Evolutionary conservation across 2,113 vertebrate genomes (phyloP), one percentile per base, ranked within the genome.

Genomic region (Phylloscopus trochiloides): DNA sequence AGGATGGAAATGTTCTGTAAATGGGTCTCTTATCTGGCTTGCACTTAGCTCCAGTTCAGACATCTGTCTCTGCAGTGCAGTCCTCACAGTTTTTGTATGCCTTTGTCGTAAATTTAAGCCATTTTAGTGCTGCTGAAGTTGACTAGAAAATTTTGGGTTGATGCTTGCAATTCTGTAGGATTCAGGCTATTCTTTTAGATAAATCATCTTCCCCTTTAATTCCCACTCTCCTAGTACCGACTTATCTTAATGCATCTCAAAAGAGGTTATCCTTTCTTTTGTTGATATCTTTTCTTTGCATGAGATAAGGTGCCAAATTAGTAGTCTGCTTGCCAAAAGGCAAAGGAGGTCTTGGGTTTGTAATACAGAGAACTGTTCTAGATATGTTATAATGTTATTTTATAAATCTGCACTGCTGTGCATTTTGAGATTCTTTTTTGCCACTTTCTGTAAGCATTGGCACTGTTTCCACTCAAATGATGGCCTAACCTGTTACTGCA

Each of bases 1-100:
- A 86, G 74, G 50, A 68, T 90, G 47, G 68, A 83, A 94, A 84
- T 79, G 18, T 87, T 92, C 87, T 94, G 40, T 94, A 90, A 96
- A 66, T 90, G 73, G 22, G 8, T 91, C 78, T 75, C 83, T 95
- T 96, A 85, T 95, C 87, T 91, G 57, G 24, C 70, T 90, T 94
- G 36, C 13, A 16, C 51, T 92, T 86, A 87, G 88, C 88, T 95
- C 43, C 62, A 59, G 40, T 68, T 86, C 78, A 76, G 72, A 74
- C 76, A 93, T 95, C 75, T 93, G 82, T 70, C 90, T 78, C 74
- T 90, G 73, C 83, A 85, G 50, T 26, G 52, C 52, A 86, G 38
- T 79, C 61, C 36, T 72, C 74, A 71, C 20, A 76, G 58, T 28
- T 91, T 89, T 92, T 88, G 16, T 86, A 40, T 66, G 54, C 15